These are phyloP conservation scores for Arrhopalites spinosus DNA, from an alignment of 2,888 invertebrate species.

Conservation along the genomic window DNA sequence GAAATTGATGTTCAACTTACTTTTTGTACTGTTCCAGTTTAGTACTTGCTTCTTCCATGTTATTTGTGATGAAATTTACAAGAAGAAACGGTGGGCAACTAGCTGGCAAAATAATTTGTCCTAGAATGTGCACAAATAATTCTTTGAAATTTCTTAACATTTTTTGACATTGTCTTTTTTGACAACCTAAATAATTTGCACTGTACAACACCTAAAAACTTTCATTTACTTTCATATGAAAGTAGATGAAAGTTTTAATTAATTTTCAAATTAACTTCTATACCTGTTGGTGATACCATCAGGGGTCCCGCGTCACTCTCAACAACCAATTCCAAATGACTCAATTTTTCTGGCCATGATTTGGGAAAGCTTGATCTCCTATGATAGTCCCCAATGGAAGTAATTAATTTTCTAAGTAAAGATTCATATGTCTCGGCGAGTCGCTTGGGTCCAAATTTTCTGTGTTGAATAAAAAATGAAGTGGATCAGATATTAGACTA, in stretches of 20 bases:
- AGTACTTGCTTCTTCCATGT: conserved; percentile 75
- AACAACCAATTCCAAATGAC: conserved; percentile 80
- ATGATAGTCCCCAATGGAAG: conserved; percentile 78
- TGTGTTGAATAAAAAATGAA: conserved; percentile 47
- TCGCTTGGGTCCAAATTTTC: conserved; percentile 90
- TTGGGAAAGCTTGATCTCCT: conserved; percentile 69
- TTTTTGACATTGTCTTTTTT: too few species aligned
- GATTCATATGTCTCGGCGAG: conserved; percentile 84
- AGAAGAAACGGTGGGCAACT: conserved; percentile 86
- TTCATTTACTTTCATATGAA: too few species aligned
- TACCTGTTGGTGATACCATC: conserved; percentile 85
- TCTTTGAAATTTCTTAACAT: too few species aligned
- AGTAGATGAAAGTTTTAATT: too few species aligned
- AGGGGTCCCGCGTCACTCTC: conserved; percentile 93
- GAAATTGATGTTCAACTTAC: conserved; percentile 60
- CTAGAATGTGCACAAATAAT: too few species aligned
- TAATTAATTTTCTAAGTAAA: conserved; percentile 80
- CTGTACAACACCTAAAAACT: too few species aligned
- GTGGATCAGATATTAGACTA: background rate
- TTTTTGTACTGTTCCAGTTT: conserved; percentile 75
- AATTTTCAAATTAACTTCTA: too few species aligned
- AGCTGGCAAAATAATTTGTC: conserved; percentile 89
- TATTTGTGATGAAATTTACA: conserved; percentile 78
- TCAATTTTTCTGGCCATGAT: conserved; percentile 73
- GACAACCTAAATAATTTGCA: too few species aligned